Percentiles rank a stretch among this genome's conserved stretches.
phyloP scores from a whole-genome alignment of 2,888 invertebrate species.

The Himalopsyche kuldschensis region DNA sequence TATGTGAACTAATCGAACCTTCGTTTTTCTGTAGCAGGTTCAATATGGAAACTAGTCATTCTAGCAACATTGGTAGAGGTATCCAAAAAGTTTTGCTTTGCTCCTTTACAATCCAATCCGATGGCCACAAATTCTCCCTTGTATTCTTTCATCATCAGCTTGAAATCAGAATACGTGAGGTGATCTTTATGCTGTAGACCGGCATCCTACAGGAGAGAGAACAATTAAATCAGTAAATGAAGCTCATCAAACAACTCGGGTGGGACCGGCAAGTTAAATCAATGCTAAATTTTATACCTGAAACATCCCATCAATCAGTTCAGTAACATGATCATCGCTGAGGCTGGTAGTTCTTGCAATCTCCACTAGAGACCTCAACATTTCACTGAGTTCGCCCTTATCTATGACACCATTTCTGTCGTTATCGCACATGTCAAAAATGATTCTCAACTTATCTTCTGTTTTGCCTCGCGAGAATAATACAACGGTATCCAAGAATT shows the following conservation, averaged over 20 bases:
- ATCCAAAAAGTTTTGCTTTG: conserved; percentile 92
- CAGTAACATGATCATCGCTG: conserved; percentile 87
- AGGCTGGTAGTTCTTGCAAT: conserved; percentile 90
- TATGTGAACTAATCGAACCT: conserved; percentile 45
- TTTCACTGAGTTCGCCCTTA: conserved; percentile 89
- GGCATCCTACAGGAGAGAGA: conserved; percentile 65
- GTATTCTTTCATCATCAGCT: conserved; percentile 95
- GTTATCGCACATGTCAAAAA: conserved; percentile 97
- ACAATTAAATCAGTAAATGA: too few relatives aligned
- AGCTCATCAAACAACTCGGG: conserved; percentile 40
- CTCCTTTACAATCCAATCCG: conserved; percentile 91
- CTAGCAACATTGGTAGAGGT: conserved; percentile 93
- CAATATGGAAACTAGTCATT: conserved; percentile 93
- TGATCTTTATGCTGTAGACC: conserved; percentile 89
- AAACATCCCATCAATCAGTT: conserved; percentile 93
- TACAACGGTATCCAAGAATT: conserved; percentile 92
- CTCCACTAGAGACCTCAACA: conserved; percentile 89
- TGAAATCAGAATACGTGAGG: conserved; percentile 88
- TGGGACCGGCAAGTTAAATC: too few relatives aligned
- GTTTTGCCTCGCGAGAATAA: conserved; percentile 90
- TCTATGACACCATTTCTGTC: conserved; percentile 93
- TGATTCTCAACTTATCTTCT: conserved; percentile 89
- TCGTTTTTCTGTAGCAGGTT: conserved; percentile 73
- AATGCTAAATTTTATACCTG: too few relatives aligned
- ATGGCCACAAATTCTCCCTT: conserved; percentile 95